A percentile compares a stretch with the other conserved stretches of the same genome.
Evolutionary conservation across 2,888 invertebrate genomes (phyloP).

Genomic region (Thyatira batis): DNA sequence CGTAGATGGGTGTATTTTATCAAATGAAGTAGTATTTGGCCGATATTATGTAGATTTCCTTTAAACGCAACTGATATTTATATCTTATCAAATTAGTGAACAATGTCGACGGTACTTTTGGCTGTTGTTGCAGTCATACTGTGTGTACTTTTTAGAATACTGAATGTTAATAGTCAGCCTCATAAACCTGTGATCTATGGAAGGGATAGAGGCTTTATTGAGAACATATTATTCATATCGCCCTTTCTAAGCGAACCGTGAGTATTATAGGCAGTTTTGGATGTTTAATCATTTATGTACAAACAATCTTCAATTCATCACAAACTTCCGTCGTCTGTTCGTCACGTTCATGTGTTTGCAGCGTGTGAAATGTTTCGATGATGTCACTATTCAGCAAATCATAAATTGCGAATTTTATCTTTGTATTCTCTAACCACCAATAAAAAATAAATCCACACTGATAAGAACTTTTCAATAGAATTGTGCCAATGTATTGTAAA

Average conservation of each 20-base stretch:
- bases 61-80: conserved; percentile 19
- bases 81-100: conserved; percentile 31
- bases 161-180: conserved; percentile 92
- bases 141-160: conserved; percentile 90
- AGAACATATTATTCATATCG: conserved; percentile 89
- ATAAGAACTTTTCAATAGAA: background rate
- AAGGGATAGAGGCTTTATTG: conserved; percentile 88
- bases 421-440: conserved; percentile 10
- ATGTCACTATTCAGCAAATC: conserved; percentile 51
- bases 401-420: conserved; percentile 18
- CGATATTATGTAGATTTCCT: conserved; percentile 63
- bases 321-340: background rate
- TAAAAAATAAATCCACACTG: background rate
- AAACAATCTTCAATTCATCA: background rate
- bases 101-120: conserved; percentile 91
- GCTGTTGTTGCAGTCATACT: conserved; percentile 91
- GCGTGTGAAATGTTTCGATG: conserved; percentile 36
- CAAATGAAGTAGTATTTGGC: conserved; percentile 35
- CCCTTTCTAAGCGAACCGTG: conserved; percentile 91
- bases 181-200: conserved; percentile 90
- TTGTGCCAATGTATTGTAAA: too few relatives aligned
- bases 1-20: conserved; percentile 26
- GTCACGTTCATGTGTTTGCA: conserved; percentile 9
- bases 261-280: conserved; percentile 72
- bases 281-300: conserved; percentile 8